A percentile compares a stretch with the other conserved stretches of the same genome.
Conservation (phyloP, 2,113 vertebrate species). For the Seriola rivoliana region DNA sequence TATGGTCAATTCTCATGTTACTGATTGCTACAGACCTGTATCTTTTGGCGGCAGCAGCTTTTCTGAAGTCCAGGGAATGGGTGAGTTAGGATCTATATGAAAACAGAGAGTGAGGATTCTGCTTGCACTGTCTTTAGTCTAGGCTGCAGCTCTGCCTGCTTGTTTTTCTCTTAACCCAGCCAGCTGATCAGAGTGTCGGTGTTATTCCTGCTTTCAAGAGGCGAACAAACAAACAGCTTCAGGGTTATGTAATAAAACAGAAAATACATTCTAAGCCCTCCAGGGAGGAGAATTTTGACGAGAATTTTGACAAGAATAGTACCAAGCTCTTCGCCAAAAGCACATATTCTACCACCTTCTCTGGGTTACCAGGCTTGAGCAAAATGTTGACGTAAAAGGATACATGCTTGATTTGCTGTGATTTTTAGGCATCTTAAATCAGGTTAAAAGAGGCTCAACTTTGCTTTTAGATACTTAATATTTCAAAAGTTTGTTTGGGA, state of each 20-base stretch:
- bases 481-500: constrained; percentile 1
- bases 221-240: constrained; percentile 25
- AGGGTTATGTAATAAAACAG: constrained; percentile 14
- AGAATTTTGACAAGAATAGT: no score
- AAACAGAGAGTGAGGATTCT: constrained; percentile 33
- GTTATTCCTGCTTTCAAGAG: constrained; percentile 27
- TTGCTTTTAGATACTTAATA: constrained; percentile 4
- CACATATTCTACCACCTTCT: not conserved
- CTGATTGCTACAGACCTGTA: constrained; percentile 76
- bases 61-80: constrained; percentile 76
- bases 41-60: constrained; percentile 73
- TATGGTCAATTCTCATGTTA: constrained; percentile 15
- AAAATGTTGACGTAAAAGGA: not conserved
- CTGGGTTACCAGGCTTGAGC: constrained; percentile 1
- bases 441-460: not conserved
- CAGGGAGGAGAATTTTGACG: constrained; percentile 29
- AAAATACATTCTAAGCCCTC: not conserved
- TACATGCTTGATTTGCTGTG: constrained; percentile 5
- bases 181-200: constrained; percentile 23
- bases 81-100: constrained; percentile 76
- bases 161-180: constrained; percentile 65
- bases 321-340: no score
- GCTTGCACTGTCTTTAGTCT: constrained; percentile 65
- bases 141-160: constrained; percentile 65
- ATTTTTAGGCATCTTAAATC: constrained; percentile 1